phyloP scores from a whole-genome alignment of 2,113 vertebrate species.

The Grammomys dolichurus region DNA sequence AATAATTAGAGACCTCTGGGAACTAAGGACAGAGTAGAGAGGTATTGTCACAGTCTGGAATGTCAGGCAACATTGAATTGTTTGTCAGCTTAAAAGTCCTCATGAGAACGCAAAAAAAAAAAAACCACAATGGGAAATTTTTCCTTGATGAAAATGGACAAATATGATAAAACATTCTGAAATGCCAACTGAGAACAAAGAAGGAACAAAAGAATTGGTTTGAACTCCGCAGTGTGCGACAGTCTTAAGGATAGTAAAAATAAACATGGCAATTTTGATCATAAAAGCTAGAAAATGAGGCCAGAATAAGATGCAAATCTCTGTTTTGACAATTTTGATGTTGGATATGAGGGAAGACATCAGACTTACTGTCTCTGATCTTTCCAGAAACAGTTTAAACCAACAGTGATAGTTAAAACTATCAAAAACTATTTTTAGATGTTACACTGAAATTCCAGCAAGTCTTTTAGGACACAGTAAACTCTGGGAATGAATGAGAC shows the following conservation, averaged over 20 bases:
- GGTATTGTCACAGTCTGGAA: not conserved
- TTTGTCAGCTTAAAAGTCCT: slow-evolving; percentile 9
- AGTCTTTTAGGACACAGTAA: not conserved
- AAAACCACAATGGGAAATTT: slow-evolving; percentile 22
- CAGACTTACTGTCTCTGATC: slow-evolving; percentile 28
- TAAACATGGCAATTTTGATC: slow-evolving; percentile 37
- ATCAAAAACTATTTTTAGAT: slow-evolving; percentile 27
- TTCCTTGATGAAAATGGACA: slow-evolving; percentile 50
- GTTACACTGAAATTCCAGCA: not conserved
- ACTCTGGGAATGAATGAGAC: not conserved
- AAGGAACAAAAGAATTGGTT: slow-evolving; percentile 22
- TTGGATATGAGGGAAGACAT: not conserved
- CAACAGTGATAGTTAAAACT: slow-evolving; percentile 24
- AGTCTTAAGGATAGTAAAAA: not conserved
- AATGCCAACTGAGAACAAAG: slow-evolving; percentile 29
- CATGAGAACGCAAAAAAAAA: slow-evolving; percentile 38
- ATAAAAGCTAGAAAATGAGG: not conserved
- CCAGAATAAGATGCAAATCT: not conserved
- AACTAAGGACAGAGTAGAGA: not conserved
- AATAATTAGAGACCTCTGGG: not conserved
- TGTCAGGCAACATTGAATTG: slow-evolving; percentile 11
- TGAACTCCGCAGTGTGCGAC: not conserved
- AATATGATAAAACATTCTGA: not conserved
- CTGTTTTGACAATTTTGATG: slow-evolving; percentile 39
- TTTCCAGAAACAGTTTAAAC: slow-evolving; percentile 51